These are phyloP conservation scores for Lamprotornis superbus DNA, from an alignment of 2,113 vertebrate species.

Conservation along the genomic window DNA sequence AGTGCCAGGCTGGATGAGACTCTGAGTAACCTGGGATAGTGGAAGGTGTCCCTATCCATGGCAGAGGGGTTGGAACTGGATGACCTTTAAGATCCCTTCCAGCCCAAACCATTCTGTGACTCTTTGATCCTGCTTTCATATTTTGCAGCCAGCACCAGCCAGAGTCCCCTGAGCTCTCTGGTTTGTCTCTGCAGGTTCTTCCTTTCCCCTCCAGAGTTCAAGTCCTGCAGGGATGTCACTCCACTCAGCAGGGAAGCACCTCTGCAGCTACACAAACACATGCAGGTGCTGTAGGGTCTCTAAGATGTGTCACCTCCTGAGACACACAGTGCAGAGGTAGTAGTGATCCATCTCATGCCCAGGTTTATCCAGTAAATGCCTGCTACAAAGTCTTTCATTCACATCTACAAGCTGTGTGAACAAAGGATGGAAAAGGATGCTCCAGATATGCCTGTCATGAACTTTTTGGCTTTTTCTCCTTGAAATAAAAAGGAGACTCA, in stretches of 20 bases:
- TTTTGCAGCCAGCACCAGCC: not conserved
- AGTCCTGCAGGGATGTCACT: not conserved
- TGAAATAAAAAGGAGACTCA: not conserved
- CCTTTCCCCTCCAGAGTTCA: not conserved
- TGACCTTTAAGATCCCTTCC: not conserved
- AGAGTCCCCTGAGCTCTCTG: not conserved
- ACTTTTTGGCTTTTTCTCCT: not conserved
- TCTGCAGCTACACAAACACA: not conserved
- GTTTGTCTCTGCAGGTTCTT: accelerated
- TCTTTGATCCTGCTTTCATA: not conserved
- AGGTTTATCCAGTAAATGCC: not conserved
- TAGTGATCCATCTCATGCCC: too few relatives aligned
- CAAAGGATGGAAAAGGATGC: not conserved
- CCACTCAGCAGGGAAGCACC: not conserved
- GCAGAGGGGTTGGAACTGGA: not conserved
- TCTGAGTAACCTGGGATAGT: not conserved
- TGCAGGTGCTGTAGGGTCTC: not conserved
- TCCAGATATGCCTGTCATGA: not conserved
- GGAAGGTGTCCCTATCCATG: not conserved
- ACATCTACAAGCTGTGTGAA: not conserved
- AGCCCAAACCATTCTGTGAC: not conserved
- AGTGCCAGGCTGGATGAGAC: not conserved
- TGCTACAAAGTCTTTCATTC: not conserved
- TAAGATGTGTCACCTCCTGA: not conserved
- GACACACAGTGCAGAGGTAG: not conserved